phyloP scores from a whole-genome alignment of 2,113 vertebrate genomes.

The Romanogobio albipinnatus region DNA sequence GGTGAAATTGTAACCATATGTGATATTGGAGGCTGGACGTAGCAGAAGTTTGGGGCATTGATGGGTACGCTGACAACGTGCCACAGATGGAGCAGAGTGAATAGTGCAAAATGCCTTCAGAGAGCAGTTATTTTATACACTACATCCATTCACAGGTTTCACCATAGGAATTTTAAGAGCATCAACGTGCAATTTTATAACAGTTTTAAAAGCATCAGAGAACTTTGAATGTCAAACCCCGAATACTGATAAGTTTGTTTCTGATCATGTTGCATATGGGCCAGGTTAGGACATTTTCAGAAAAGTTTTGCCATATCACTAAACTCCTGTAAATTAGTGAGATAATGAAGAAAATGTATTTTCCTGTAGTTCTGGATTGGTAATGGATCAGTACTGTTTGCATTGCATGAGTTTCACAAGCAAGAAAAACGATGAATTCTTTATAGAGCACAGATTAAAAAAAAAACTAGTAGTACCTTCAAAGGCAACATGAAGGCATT shows the following conservation, averaged over 20 bases:
- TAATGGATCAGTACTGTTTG: not conserved
- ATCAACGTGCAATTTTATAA: not conserved
- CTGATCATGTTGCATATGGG: slow-evolving; percentile 13
- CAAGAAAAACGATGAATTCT: not conserved
- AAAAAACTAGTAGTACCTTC: too few species aligned
- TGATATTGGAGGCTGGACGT: slow-evolving; percentile 52
- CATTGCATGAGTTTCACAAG: not conserved
- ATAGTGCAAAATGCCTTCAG: slow-evolving; percentile 48
- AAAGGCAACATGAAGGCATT: not conserved
- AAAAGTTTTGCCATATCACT: not conserved
- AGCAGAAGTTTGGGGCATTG: slow-evolving; percentile 48
- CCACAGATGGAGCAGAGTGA: slow-evolving; percentile 32
- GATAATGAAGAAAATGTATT: not conserved
- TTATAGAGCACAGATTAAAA: too few species aligned
- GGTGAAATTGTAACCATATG: slow-evolving; percentile 64
- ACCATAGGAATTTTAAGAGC: not conserved
- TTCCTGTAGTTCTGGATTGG: not conserved
- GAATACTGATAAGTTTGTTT: slow-evolving; percentile 9
- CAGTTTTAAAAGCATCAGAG: not conserved
- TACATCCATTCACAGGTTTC: slow-evolving; percentile 29
- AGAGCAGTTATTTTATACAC: slow-evolving; percentile 15
- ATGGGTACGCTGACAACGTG: slow-evolving; percentile 47
- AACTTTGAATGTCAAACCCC: not conserved
- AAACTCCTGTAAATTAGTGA: not conserved
- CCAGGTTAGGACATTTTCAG: not conserved